phyloP scores from a whole-genome alignment of 1,140 invertebrate species.

The Lasioglossum albipes region DNA sequence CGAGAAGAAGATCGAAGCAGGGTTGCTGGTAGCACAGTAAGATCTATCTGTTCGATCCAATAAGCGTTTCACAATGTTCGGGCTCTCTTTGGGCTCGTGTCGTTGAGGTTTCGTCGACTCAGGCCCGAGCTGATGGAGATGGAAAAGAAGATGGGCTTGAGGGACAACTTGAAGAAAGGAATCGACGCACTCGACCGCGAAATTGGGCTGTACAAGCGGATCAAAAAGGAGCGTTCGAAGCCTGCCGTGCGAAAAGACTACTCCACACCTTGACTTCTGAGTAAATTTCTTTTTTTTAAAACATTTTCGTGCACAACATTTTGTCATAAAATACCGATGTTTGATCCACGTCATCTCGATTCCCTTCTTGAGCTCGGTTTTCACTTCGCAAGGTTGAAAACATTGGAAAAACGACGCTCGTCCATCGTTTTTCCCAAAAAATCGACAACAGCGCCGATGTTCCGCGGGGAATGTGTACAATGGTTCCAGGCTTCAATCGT shows the following conservation, averaged over 20 bases:
- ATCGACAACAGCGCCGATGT: too few relatives aligned
- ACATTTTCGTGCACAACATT: too few relatives aligned
- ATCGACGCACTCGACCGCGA: conserved; percentile 43
- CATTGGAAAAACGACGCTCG: too few relatives aligned
- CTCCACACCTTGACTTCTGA: too few relatives aligned
- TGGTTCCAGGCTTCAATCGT: neutral
- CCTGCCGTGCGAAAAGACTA: too few relatives aligned
- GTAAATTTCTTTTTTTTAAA: too few relatives aligned
- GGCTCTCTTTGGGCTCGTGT: conserved; percentile 5
- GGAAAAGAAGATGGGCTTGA: conserved; percentile 51
- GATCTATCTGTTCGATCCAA: conserved; percentile 11
- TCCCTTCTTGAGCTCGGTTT: too few relatives aligned
- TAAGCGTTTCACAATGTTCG: neutral
- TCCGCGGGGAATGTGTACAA: neutral
- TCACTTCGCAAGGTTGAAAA: too few relatives aligned
- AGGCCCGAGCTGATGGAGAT: conserved; percentile 59
- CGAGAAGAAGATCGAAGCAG: conserved; percentile 51
- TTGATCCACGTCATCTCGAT: too few relatives aligned
- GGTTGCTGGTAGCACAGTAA: conserved; percentile 55
- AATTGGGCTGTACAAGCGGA: conserved; percentile 11
- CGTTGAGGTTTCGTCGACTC: conserved; percentile 33
- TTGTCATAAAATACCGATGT: too few relatives aligned
- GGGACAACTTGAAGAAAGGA: conserved; percentile 30
- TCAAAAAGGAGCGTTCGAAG: too few relatives aligned
- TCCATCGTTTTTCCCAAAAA: too few relatives aligned